phyloP scores from a whole-genome alignment of 2,113 vertebrate genomes.

The Connochaetes taurinus region DNA sequence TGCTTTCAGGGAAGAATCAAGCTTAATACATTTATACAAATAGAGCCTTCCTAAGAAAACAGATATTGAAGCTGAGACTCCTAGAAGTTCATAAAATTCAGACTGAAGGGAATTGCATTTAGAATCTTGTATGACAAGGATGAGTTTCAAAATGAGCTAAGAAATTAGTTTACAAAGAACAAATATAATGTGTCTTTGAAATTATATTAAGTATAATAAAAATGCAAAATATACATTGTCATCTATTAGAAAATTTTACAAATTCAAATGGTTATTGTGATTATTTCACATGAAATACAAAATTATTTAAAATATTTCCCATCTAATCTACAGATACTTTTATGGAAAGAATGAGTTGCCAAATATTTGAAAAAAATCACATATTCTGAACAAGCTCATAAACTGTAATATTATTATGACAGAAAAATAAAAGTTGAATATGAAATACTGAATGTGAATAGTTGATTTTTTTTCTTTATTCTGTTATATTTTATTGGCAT shows the following conservation, averaged over 20 bases:
- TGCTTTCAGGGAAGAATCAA: constrained; percentile 21
- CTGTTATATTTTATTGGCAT: constrained; percentile 85
- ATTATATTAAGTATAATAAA: not conserved
- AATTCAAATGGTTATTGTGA: not conserved
- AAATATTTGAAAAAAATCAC: not conserved
- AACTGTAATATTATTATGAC: not conserved
- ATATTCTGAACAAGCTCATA: not conserved
- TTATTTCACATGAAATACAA: not conserved
- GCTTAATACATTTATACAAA: constrained; percentile 35
- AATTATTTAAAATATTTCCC: not conserved
- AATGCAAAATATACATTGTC: not conserved
- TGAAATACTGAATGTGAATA: not conserved
- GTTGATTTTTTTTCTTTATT: constrained; percentile 68
- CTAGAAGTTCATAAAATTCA: constrained; percentile 13
- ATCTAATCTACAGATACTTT: not conserved
- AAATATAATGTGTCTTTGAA: not conserved
- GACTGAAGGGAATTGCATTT: not conserved
- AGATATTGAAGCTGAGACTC: constrained; percentile 12
- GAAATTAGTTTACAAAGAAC: not conserved
- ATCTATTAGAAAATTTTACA: not conserved
- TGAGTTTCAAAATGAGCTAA: not conserved
- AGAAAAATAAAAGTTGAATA: not conserved
- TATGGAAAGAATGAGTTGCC: not conserved
- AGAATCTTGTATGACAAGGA: not conserved
- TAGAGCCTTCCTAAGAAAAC: constrained; percentile 9